Conservation (phyloP, 2,113 vertebrate genomes). For the Callipepla californica region DNA sequence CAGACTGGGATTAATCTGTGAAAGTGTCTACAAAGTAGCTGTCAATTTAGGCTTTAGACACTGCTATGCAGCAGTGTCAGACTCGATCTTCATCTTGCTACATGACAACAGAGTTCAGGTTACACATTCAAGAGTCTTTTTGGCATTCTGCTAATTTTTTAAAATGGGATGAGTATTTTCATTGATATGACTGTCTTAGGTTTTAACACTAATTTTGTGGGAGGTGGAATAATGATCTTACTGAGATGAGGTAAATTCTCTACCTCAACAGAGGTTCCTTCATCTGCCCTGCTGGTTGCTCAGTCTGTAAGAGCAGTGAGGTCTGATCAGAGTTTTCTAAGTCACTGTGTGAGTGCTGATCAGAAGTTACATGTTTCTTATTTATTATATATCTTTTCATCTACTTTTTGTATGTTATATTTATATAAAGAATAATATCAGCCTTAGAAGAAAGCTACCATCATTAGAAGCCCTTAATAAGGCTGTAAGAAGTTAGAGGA, state of each 20-base stretch:
- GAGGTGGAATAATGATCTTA: neutral
- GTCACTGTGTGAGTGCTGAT: neutral
- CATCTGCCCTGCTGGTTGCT: neutral
- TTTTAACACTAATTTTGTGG: neutral
- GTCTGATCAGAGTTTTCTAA: neutral
- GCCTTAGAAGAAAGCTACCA: neutral
- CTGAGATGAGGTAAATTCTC: neutral
- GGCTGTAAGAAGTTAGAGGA: neutral
- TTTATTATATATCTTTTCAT: neutral
- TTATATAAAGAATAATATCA: neutral
- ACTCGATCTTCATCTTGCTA: neutral
- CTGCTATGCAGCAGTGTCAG: neutral
- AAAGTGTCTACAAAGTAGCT: neutral
- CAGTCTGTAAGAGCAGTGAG: neutral
- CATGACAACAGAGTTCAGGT: neutral
- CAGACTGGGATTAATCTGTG: neutral
- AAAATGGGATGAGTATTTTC: neutral
- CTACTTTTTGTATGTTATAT: neutral
- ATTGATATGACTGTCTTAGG: neutral
- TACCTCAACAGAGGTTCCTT: fast-evolving
- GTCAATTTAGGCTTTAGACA: neutral
- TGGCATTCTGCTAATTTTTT: neutral
- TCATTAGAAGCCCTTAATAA: neutral
- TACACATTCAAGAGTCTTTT: neutral
- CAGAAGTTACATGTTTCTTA: neutral